phyloP scores from a whole-genome alignment of 1,140 invertebrate genomes.

The Euwallacea fornicatus region DNA sequence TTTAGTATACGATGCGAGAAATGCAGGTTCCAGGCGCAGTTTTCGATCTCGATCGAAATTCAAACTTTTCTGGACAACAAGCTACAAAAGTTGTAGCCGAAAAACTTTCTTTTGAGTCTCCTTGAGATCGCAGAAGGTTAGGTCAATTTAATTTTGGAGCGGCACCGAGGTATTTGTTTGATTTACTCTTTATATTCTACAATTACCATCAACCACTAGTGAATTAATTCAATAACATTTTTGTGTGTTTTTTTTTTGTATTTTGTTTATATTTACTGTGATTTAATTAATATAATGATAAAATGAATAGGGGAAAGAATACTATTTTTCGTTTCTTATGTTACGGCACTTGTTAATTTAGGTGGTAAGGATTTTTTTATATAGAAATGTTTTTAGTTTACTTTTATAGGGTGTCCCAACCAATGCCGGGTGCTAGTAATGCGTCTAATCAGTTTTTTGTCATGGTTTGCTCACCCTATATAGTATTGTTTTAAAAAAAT shows the following conservation, averaged over 20 bases:
- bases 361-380: conserved; percentile 32
- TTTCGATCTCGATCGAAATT: too few species aligned
- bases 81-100: too few species aligned
- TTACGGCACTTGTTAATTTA: conserved; percentile 6
- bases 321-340: conserved; percentile 30
- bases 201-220: not conserved
- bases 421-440: not conserved
- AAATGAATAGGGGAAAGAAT: conserved; percentile 28
- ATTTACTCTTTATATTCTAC: not conserved
- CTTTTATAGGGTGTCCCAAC: conserved; percentile 6
- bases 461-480: not conserved
- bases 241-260: conserved; percentile 21
- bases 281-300: conserved; percentile 33
- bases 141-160: conserved; percentile 15
- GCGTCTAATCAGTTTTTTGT: too few species aligned
- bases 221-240: conserved; percentile 11
- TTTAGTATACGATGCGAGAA: too few species aligned
- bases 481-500: conserved; percentile 13
- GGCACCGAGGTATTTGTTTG: conserved; percentile 7
- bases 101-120: not conserved
- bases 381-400: conserved; percentile 34
- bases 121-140: not conserved
- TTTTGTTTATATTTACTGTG: conserved; percentile 38
- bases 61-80: too few species aligned
- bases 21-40: too few species aligned